phyloP scores from a whole-genome alignment of 2,113 vertebrate species.

The Ammodramus savannarum region DNA sequence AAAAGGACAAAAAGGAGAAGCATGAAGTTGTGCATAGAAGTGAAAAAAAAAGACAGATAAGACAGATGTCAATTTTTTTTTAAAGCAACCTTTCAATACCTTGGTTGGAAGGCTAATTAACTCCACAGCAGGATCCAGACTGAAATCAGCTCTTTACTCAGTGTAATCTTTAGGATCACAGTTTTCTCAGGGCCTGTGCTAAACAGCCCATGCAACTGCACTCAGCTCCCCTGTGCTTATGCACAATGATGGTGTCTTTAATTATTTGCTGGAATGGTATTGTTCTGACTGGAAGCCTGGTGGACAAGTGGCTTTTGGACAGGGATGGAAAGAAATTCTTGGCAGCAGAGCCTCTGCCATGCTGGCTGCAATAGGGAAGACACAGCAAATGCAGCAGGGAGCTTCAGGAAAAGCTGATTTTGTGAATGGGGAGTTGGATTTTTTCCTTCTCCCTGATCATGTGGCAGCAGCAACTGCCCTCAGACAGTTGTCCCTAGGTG shows the following conservation, averaged over 20 bases:
- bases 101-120: constrained; percentile 22
- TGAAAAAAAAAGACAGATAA: neutral
- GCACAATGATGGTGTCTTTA: neutral
- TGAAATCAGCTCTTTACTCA: neutral
- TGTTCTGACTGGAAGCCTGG: neutral
- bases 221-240: neutral
- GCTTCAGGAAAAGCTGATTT: neutral
- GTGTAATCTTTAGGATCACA: neutral
- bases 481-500: neutral
- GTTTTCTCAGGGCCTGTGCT: neutral
- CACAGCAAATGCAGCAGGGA: neutral
- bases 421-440: neutral
- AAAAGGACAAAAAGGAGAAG: neutral
- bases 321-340: neutral
- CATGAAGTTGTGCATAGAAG: neutral
- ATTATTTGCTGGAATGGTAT: neutral
- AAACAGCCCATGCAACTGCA: neutral
- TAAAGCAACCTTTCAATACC: neutral
- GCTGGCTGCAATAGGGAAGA: neutral
- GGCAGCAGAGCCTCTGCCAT: neutral
- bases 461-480: neutral
- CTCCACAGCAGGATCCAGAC: neutral
- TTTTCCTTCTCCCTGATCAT: neutral
- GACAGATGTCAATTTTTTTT: neutral
- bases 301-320: neutral